phyloP scores from a whole-genome alignment of 2,113 vertebrate genomes.

The Dromaius novaehollandiae region DNA sequence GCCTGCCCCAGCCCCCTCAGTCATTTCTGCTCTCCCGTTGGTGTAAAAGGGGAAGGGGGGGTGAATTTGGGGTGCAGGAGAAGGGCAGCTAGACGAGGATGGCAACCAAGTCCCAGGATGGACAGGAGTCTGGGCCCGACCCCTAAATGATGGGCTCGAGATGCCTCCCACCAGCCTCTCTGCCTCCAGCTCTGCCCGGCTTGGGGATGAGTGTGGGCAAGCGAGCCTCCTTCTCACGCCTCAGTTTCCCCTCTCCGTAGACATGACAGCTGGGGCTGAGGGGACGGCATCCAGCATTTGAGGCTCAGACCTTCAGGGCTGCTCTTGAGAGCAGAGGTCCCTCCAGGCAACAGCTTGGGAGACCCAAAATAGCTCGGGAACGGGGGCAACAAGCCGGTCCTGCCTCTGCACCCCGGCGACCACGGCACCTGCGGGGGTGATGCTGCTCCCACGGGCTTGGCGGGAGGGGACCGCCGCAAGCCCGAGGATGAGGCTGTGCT shows the following conservation, averaged over 20 bases:
- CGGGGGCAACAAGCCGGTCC: not conserved
- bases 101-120: not conserved
- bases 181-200: not conserved
- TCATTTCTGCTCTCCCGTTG: not conserved
- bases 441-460: accelerated
- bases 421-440: not conserved
- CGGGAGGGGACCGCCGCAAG: not conserved
- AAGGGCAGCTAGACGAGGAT: accelerated
- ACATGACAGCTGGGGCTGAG: too few relatives aligned
- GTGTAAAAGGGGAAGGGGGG: not conserved
- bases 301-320: not conserved
- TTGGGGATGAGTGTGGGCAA: not conserved
- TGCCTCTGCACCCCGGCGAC: accelerated
- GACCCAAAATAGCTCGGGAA: not conserved
- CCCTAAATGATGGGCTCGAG: not conserved
- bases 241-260: not conserved
- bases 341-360: not conserved
- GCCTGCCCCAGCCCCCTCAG: not conserved
- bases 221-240: not conserved
- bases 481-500: not conserved
- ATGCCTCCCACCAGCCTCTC: not conserved
- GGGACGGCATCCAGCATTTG: not conserved
- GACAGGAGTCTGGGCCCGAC: not conserved
- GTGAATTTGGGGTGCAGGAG: not conserved
- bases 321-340: not conserved